Conservation (phyloP, 2,113 vertebrate genomes). For the Leptobrachium ailaonicum region DNA sequence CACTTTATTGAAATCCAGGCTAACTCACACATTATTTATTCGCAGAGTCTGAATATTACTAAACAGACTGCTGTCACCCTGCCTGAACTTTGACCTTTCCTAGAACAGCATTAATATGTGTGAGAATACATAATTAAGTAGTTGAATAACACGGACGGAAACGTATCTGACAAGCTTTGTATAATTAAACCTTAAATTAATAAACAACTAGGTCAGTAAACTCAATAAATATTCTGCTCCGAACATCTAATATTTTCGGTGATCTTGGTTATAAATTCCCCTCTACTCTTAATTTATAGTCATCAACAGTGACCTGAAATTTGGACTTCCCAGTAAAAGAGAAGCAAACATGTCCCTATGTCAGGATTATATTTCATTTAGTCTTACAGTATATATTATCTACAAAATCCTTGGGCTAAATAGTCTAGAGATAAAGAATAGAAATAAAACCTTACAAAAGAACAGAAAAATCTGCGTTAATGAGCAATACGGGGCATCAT, state of each 20-base stretch:
- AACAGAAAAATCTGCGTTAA: no score
- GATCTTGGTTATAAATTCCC: background rate
- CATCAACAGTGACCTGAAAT: no score
- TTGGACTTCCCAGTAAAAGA: no score
- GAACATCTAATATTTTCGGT: background rate
- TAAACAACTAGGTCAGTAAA: conserved; percentile 54
- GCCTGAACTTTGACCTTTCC: conserved; percentile 55
- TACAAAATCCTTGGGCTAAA: no score
- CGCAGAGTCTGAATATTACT: conserved; percentile 63
- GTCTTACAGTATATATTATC: no score
- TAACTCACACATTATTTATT: conserved; percentile 67
- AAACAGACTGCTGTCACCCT: conserved; percentile 58
- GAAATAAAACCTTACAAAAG: no score
- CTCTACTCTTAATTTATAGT: background rate
- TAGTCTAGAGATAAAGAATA: no score
- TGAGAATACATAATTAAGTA: conserved; percentile 21
- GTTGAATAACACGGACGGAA: conserved; percentile 10
- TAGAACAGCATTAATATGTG: conserved; percentile 14
- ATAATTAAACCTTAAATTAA: conserved; percentile 66
- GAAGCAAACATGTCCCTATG: no score
- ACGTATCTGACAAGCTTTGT: conserved; percentile 49
- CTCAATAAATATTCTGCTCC: conserved; percentile 10
- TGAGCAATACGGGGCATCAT: no score
- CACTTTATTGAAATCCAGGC: conserved; percentile 69
- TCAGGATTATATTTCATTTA: no score